phyloP scores from a whole-genome alignment of 2,113 vertebrate species.

The Sorex fumeus region DNA sequence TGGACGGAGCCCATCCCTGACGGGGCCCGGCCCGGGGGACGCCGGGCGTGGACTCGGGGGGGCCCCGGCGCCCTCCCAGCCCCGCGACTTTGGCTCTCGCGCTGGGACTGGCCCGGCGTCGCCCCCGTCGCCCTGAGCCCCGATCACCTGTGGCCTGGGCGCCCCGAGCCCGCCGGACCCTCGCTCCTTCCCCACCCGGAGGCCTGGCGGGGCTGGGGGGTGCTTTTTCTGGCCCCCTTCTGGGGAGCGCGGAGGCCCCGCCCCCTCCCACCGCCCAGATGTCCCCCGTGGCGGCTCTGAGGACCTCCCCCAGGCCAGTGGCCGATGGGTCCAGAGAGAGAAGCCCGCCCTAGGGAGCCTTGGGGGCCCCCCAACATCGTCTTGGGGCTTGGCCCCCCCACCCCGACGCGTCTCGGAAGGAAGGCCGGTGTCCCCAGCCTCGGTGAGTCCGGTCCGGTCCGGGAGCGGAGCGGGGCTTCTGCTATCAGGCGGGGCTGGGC shows the following conservation, averaged over 20 bases:
- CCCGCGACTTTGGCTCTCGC: conserved; percentile 64
- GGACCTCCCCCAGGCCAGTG: conserved; percentile 70
- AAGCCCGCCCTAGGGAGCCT: conserved; percentile 80
- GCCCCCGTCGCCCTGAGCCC: conserved; percentile 36
- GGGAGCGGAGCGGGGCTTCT: not conserved
- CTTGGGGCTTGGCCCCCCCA: conserved; percentile 75
- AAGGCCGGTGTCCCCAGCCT: conserved; percentile 64
- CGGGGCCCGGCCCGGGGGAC: conserved; percentile 49
- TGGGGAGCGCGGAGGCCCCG: conserved; percentile 69
- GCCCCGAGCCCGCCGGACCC: conserved; percentile 38
- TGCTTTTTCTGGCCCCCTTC: conserved; percentile 38
- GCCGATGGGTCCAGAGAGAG: conserved; percentile 75
- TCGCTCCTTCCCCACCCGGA: not conserved
- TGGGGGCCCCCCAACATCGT: conserved; percentile 73
- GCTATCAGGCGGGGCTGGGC: conserved; percentile 60
- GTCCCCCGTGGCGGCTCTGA: conserved; percentile 51
- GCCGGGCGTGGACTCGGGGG: conserved; percentile 70
- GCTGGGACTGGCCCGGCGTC: conserved; percentile 57
- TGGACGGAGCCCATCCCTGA: conserved; percentile 50
- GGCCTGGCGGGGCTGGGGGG: conserved; percentile 22
- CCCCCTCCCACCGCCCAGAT: conserved; percentile 78
- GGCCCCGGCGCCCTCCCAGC: conserved; percentile 59
- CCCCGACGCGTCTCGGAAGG: conserved; percentile 61
- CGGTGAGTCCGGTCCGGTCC: conserved; percentile 73
- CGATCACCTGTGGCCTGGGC: conserved; percentile 80